Conservation (phyloP, 2,888 invertebrate genomes). For the Eilema depressum region DNA sequence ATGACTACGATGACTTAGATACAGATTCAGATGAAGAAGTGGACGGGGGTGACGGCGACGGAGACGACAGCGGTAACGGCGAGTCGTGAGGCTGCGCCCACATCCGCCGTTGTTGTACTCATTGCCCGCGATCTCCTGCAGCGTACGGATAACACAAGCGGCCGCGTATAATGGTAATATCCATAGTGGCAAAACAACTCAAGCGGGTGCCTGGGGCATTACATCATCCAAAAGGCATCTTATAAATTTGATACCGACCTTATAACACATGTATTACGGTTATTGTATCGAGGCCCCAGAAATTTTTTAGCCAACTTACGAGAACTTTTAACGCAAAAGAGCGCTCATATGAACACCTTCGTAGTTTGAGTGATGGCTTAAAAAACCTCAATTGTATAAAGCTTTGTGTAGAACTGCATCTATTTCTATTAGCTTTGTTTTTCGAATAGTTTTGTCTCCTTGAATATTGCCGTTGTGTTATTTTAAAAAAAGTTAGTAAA, state of each 20-base stretch:
- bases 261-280: background rate
- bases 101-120: conserved; percentile 27
- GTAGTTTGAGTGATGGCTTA: conserved; percentile 9
- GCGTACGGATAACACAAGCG: conserved; percentile 51
- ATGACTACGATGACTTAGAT: conserved; percentile 96
- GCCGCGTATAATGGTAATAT: conserved; percentile 30
- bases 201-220: background rate
- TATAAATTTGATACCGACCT: background rate
- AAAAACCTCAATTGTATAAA: conserved; percentile 19
- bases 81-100: conserved; percentile 91
- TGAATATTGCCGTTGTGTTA: conserved; percentile 14
- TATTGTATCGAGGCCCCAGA: background rate
- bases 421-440: conserved; percentile 15
- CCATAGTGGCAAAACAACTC: conserved; percentile 11
- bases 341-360: conserved; percentile 7
- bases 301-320: conserved; percentile 5
- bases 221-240: background rate
- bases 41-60: conserved; percentile 91
- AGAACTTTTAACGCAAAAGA: conserved; percentile 13
- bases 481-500: conserved; percentile 18
- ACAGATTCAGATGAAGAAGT: conserved; percentile 89
- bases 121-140: conserved; percentile 42
- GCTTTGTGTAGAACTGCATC: conserved; percentile 18
- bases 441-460: background rate
- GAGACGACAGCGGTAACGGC: conserved; percentile 96